Percentiles rank a stretch among this genome's conserved stretches.
Evolutionary conservation across 2,888 invertebrate genomes (phyloP).

Genomic region (Drosophila dives): DNA sequence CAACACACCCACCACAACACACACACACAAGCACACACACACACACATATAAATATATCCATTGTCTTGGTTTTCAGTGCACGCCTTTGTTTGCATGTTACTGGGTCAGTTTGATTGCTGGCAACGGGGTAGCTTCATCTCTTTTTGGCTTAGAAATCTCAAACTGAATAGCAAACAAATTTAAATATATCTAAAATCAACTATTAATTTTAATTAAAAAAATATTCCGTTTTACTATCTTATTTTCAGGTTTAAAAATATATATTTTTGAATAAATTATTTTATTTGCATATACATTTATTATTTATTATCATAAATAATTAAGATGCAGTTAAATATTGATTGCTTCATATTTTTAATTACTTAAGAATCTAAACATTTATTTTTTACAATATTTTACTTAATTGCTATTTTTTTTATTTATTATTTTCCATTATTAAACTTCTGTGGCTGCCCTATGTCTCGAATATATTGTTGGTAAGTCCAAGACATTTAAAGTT

Average conservation of each 20-base stretch:
- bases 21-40: constrained; percentile 16
- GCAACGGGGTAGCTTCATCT: constrained; percentile 31
- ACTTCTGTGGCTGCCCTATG: constrained; percentile 40
- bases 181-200: not conserved
- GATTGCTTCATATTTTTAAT: not conserved
- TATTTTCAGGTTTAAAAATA: not conserved
- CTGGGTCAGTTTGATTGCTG: constrained; percentile 52
- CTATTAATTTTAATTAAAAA: not conserved
- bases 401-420: not conserved
- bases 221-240: not conserved
- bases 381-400: not conserved
- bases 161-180: not conserved
- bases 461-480: constrained; percentile 18
- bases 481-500: constrained; percentile 60
- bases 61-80: constrained; percentile 69
- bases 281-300: not conserved
- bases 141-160: constrained; percentile 9
- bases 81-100: constrained; percentile 72
- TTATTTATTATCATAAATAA: not conserved
- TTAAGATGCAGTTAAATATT: not conserved
- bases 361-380: not conserved
- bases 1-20: constrained; percentile 26
- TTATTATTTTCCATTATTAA: not conserved
- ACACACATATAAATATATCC: constrained; percentile 22
- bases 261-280: not conserved